Base-by-base conservation (phyloP, 2,113 vertebrate genomes). In the Heterotis niloticus region DNA sequence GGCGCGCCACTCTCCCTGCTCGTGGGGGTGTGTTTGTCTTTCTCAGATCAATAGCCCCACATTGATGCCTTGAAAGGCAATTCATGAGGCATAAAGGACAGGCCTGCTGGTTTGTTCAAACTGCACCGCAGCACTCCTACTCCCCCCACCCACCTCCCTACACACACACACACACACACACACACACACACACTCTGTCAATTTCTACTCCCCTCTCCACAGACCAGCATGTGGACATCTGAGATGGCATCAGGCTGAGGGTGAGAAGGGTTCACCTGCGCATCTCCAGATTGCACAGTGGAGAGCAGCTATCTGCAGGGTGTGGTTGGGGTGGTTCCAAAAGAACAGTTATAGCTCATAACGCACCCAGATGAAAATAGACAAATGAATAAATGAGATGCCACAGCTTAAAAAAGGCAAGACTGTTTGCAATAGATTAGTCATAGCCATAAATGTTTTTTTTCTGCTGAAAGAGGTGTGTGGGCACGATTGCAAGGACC, bases 201-300 rank as follows among this genome's bases (percentile, higher is more conserved):
- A 64, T 24, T 81, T 74, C 65, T 82, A 59, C 54, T 67, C 81
- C 64, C 74, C 74, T 73, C 82, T 74, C 83, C 51, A 4, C 78
- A 57, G 86, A 87, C 85, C 88, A 88, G 90, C 85, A 88, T 88
- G 88, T 86, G 84, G 88, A 84, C 86, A 87, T 20, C 60, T 13
- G 60, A 0, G 60, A 14, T 17, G 60, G 60, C 14, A 62, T 62
- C 24, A 34, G 44, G 5, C 10, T 52, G 71, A 23, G 54, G 14
- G n/a, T 57, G 54, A 20, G 60, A 86, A 89, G 90, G 85, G 88
- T 83, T 86, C 90, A 88, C 89, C 89, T 83, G 84, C 81, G 84
- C 87, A 88, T 88, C 85, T 90, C 88, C 90, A 90, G 90, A 91
- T 90, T 90, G 88, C 85, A 86, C 87, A 68, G 81, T 79, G 84